Evolutionary conservation across 2,888 invertebrate species (phyloP).

Genomic region (Helleia helle): DNA sequence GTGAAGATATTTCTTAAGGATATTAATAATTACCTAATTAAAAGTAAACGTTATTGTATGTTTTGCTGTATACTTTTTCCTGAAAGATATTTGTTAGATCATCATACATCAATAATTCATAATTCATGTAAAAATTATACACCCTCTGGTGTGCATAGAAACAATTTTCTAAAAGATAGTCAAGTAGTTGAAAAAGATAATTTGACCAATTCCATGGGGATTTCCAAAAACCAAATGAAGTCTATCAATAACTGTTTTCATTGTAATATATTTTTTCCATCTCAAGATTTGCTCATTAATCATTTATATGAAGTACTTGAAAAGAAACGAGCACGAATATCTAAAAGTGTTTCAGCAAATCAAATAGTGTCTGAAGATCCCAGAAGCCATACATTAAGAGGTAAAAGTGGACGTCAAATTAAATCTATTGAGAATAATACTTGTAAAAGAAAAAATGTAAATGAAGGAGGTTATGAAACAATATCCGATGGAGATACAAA

Average conservation of each 20-base stretch:
- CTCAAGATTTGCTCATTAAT: slow-evolving; percentile 38
- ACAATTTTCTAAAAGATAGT: slow-evolving; percentile 11
- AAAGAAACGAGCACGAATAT: slow-evolving; percentile 13
- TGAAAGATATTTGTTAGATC: slow-evolving; percentile 20
- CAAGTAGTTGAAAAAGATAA: slow-evolving; percentile 13
- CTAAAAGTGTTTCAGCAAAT: background rate
- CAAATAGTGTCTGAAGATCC: background rate
- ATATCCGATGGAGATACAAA: background rate
- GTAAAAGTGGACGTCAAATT: background rate
- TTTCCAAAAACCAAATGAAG: no score
- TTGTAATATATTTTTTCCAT: slow-evolving; percentile 37
- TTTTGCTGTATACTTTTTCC: slow-evolving; percentile 44
- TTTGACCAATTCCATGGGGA: no score
- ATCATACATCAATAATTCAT: slow-evolving; percentile 27
- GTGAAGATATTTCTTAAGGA: slow-evolving; percentile 20
- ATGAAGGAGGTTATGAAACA: background rate
- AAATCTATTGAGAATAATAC: background rate
- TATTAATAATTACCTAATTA: slow-evolving; percentile 31
- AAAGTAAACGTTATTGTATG: slow-evolving; percentile 39
- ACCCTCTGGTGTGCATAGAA: slow-evolving; percentile 10
- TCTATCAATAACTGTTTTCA: slow-evolving; percentile 34
- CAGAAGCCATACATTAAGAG: background rate
- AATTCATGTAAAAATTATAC: slow-evolving; percentile 4
- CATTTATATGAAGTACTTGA: slow-evolving; percentile 45
- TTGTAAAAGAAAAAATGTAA: background rate